Evolutionary conservation across 2,113 vertebrate species (phyloP), one percentile per base, ranked within the genome.

Genomic region (Chlorodrepanis virens): DNA sequence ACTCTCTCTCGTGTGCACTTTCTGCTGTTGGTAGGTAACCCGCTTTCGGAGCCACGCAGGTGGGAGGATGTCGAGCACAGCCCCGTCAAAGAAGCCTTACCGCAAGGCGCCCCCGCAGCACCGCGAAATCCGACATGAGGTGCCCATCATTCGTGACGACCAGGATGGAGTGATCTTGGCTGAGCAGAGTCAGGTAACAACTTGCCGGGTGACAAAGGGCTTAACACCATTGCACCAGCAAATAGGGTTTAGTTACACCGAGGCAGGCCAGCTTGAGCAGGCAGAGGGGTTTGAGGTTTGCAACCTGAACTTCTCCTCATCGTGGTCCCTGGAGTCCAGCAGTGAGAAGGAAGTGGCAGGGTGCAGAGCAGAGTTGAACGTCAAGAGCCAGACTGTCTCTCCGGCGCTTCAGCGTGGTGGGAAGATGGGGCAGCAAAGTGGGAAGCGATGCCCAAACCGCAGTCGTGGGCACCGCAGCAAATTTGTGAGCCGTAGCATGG

Each of bases 71-170:
- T 98, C 98, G 19, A 99, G 98, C 68, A 95, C 98, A 9, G 98
- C 98, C 56, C 98, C 99, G 4, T 93, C 98, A 54, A 99, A 99
- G 98, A 99, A 99, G 98, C 99, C 99, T 50, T 99, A 99, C 95
- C 98, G 99, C 10, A 99, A 99, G 98, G 99, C 99, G 2, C 99
- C 99, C 6, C 99, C 99, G 0, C 99, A 99, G 98, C 99, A 99
- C 75, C 99, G 99, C 0, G 99, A 99, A 97, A 95, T 98, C 12
- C 98, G 99, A 25, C 98, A 98, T 17, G 97, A 98, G 84, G 94
- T 95, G 31, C 97, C 98, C 78, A 96, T 97, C 68, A 97, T 98
- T 83, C 97, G 97, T 10, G 98, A 98, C 0, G 98, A 99, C 92
- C 98, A 97, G 93, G 96, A 98, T 64, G 97, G 96, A 92, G 97